A percentile compares a stretch with the other conserved stretches of the same genome.
Evolutionary conservation across 1,140 invertebrate genomes (phyloP).

Genomic region (Tetramorium alpestre): DNA sequence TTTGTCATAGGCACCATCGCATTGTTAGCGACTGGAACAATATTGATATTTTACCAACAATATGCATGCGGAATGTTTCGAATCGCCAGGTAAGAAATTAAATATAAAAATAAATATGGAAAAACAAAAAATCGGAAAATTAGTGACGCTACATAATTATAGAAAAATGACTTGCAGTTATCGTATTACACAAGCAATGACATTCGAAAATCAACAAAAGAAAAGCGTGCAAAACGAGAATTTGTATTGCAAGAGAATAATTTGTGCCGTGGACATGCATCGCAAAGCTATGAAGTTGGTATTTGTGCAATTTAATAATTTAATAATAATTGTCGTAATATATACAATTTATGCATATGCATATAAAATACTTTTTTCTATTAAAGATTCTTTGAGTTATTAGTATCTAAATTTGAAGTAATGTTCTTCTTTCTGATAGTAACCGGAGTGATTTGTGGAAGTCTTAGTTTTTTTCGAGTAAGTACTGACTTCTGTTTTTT

Average conservation of each 20-base stretch:
- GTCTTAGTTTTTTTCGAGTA: constrained; percentile 2
- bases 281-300: constrained; percentile 2
- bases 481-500: background rate
- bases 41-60: background rate
- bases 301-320: background rate
- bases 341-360: background rate
- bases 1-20: background rate
- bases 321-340: background rate
- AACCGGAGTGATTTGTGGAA: background rate
- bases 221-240: background rate
- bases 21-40: background rate
- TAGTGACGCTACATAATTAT: background rate
- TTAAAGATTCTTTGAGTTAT: background rate
- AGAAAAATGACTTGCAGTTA: background rate
- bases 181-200: background rate
- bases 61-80: constrained; percentile 17
- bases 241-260: background rate
- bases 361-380: background rate
- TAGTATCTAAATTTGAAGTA: background rate
- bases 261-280: constrained; percentile 21
- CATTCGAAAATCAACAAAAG: background rate
- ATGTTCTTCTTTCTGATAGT: background rate
- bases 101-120: background rate
- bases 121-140: background rate
- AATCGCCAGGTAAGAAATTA: constrained; percentile 6